phyloP scores from a whole-genome alignment of 2,113 vertebrate genomes.

The Hoplias malabaricus region DNA sequence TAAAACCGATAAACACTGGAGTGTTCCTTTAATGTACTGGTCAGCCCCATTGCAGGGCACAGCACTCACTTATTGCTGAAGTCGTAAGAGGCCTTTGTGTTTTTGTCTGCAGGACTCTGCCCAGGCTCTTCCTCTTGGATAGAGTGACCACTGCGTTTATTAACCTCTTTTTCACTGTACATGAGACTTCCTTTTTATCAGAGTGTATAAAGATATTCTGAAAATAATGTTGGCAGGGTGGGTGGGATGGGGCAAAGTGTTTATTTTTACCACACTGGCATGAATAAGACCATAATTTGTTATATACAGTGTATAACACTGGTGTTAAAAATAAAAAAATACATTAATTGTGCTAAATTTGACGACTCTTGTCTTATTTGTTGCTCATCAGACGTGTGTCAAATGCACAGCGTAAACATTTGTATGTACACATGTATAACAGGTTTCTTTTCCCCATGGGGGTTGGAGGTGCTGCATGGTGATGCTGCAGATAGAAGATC shows the following conservation, averaged over 20 bases:
- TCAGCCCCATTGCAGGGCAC: slow-evolving; percentile 18
- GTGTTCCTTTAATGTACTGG: slow-evolving; percentile 5
- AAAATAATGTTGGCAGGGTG: slow-evolving; percentile 36
- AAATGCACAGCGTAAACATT: not conserved
- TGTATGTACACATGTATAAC: too few species aligned
- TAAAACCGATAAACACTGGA: not conserved
- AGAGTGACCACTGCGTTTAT: slow-evolving; percentile 43
- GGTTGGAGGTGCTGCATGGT: too few species aligned
- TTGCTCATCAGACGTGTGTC: not conserved
- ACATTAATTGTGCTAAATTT: slow-evolving; percentile 43
- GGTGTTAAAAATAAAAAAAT: slow-evolving; percentile 54
- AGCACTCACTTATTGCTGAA: slow-evolving; percentile 22
- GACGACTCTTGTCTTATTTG: slow-evolving; percentile 5
- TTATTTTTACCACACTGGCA: slow-evolving; percentile 60
- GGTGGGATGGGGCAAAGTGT: slow-evolving; percentile 43
- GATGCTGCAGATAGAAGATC: too few species aligned
- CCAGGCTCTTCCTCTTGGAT: slow-evolving; percentile 45
- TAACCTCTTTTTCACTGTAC: slow-evolving; percentile 51
- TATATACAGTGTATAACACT: slow-evolving; percentile 54
- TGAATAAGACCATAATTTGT: slow-evolving; percentile 53
- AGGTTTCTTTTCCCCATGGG: not conserved
- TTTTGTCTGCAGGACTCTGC: slow-evolving; percentile 34
- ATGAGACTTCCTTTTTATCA: slow-evolving; percentile 56
- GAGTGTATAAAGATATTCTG: slow-evolving; percentile 45
- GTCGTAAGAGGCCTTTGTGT: slow-evolving; percentile 10